These are phyloP conservation scores for Musca vetustissima DNA, from an alignment of 1,140 invertebrate species.

Conservation along the genomic window DNA sequence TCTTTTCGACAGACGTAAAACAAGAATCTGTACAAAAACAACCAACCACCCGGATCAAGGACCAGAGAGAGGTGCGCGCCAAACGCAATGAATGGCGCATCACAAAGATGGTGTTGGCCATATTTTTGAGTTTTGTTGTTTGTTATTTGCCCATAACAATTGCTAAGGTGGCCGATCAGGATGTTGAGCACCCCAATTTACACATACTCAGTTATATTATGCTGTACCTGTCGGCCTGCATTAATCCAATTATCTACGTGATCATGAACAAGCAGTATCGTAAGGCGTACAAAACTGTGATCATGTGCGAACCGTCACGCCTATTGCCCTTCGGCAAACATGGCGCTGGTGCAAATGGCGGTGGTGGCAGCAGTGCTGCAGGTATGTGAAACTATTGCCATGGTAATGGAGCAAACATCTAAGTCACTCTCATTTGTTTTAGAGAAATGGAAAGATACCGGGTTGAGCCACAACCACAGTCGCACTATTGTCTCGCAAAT, in stretches of 20 bases:
- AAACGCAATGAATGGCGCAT: constrained; percentile 85
- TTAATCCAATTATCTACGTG: constrained; percentile 93
- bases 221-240: constrained; percentile 82
- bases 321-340: constrained; percentile 52
- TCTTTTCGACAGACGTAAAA: constrained; percentile 26
- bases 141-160: constrained; percentile 88
- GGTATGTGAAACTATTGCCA: constrained; percentile 36
- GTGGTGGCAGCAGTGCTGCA: constrained; percentile 47
- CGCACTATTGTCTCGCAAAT: constrained; percentile 65
- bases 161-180: constrained; percentile 77
- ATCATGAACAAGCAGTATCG: constrained; percentile 94
- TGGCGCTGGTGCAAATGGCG: background rate
- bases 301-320: constrained; percentile 63
- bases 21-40: constrained; percentile 25
- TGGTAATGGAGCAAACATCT: constrained; percentile 30
- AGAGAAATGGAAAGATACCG: constrained; percentile 78
- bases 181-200: constrained; percentile 76
- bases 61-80: constrained; percentile 65
- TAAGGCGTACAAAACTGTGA: constrained; percentile 81
- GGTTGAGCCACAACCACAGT: constrained; percentile 70
- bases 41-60: constrained; percentile 56
- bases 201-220: constrained; percentile 80
- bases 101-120: constrained; percentile 88
- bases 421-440: constrained; percentile 60
- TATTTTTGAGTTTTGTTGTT: constrained; percentile 82